Conservation (phyloP, 2,113 vertebrate species). For the Thymallus thymallus region DNA sequence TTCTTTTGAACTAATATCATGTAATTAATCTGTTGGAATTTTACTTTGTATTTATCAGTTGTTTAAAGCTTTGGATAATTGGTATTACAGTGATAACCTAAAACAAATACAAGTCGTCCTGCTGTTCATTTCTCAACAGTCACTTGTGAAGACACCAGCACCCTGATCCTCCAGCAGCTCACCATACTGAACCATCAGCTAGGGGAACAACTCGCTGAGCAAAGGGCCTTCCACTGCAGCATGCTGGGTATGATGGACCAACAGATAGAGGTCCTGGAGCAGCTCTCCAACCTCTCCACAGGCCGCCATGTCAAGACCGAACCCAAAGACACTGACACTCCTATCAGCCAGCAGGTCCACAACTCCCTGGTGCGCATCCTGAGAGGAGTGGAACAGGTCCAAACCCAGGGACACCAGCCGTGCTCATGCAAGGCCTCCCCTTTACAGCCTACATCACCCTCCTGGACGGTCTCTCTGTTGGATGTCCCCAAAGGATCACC, state of each 20-base stretch:
- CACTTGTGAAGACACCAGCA: conserved; percentile 44
- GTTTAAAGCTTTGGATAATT: too few relatives aligned
- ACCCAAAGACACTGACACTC: conserved; percentile 5
- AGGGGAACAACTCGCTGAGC: conserved; percentile 50
- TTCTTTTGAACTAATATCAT: too few relatives aligned
- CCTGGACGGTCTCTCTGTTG: conserved; percentile 41
- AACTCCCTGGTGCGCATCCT: conserved; percentile 38
- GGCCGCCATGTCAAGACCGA: conserved; percentile 18
- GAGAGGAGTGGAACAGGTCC: conserved; percentile 24
- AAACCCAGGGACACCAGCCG: conserved; percentile 22
- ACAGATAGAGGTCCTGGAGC: conserved; percentile 55
- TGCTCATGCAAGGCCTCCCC: conserved; percentile 22
- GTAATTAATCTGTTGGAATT: too few relatives aligned
- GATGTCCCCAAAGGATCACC: conserved; percentile 34
- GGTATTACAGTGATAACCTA: too few relatives aligned
- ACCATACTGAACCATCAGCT: conserved; percentile 54
- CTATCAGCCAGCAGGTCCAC: conserved; percentile 36
- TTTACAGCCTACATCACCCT: conserved; percentile 25
- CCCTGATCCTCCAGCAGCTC: conserved; percentile 52
- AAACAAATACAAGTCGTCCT: background rate
- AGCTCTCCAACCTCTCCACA: conserved; percentile 44
- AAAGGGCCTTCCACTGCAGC: conserved; percentile 57
- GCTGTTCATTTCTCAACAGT: conserved; percentile 19
- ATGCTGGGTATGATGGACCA: conserved; percentile 58
- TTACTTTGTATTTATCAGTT: background rate